Conservation (phyloP, 2,888 invertebrate species). For the Sinotaia quadrata region DNA sequence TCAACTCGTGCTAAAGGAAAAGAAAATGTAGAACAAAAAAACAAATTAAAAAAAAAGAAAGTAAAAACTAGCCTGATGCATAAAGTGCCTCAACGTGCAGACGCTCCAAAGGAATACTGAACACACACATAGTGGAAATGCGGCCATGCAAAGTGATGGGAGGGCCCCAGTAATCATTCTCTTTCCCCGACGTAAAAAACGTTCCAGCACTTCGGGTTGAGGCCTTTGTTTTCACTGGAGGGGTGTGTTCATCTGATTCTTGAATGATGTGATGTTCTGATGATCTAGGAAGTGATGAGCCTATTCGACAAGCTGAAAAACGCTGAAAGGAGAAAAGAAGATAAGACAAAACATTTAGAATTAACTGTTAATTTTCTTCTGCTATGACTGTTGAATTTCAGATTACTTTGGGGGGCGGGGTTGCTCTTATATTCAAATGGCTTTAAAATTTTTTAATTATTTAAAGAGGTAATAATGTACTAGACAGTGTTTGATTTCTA, state of each 20-base stretch:
- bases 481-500: no score
- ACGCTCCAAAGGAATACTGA: conserved; percentile 72
- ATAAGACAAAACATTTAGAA: background rate
- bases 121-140: conserved; percentile 75
- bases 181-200: conserved; percentile 75
- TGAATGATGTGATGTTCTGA: background rate
- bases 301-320: conserved; percentile 22
- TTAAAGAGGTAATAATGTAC: no score
- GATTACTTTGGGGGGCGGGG: no score
- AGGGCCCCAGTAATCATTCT: conserved; percentile 76
- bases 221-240: no score
- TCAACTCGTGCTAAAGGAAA: no score
- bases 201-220: no score
- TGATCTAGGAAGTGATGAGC: conserved; percentile 12
- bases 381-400: no score
- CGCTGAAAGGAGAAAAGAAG: conserved; percentile 14
- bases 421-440: no score
- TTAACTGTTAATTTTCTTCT: background rate
- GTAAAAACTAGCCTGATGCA: conserved; percentile 68
- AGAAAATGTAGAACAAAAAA: no score
- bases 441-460: no score
- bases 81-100: conserved; percentile 70
- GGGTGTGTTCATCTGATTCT: background rate
- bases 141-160: conserved; percentile 75
- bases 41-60: no score